A percentile compares a stretch with the other conserved stretches of the same genome.
These are phyloP conservation scores for Neocrepidodera transversa DNA, from an alignment of 2,888 invertebrate species.

Conservation along the genomic window DNA sequence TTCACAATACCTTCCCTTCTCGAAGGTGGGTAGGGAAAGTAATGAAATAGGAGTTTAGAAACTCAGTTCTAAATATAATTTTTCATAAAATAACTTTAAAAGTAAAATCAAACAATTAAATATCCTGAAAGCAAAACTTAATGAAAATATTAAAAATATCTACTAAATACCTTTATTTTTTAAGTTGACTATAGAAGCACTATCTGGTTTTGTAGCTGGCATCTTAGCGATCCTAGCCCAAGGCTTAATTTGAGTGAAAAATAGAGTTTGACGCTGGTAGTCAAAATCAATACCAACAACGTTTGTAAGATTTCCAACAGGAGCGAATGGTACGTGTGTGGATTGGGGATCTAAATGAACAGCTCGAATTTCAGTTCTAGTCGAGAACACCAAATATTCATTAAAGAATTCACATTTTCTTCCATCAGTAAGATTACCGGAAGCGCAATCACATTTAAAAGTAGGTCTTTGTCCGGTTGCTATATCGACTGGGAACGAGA, in stretches of 20 bases:
- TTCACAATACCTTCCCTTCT: too few relatives aligned
- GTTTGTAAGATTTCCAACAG: slow-evolving; percentile 85
- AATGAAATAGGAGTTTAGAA: too few relatives aligned
- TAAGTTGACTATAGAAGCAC: slow-evolving; percentile 70
- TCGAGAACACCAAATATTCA: slow-evolving; percentile 93
- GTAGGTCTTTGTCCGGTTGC: slow-evolving; percentile 61
- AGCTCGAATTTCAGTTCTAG: slow-evolving; percentile 90
- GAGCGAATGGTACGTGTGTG: slow-evolving; percentile 83
- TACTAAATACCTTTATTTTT: slow-evolving; percentile 81
- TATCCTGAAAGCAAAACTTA: too few relatives aligned
- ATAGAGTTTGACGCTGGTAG: slow-evolving; percentile 82
- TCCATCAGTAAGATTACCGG: slow-evolving; percentile 75
- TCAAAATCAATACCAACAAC: slow-evolving; percentile 97
- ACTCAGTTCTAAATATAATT: too few relatives aligned
- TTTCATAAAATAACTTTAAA: too few relatives aligned
- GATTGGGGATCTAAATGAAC: slow-evolving; percentile 87
- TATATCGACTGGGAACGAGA: slow-evolving; percentile 81
- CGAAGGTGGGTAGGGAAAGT: too few relatives aligned
- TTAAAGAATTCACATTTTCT: slow-evolving; percentile 81
- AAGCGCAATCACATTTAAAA: slow-evolving; percentile 90
- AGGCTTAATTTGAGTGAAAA: slow-evolving; percentile 93
- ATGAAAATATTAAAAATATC: too few relatives aligned
- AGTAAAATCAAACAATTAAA: too few relatives aligned
- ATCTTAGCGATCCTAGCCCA: slow-evolving; percentile 89
- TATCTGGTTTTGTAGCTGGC: slow-evolving; percentile 73